Evolutionary conservation across 1,140 invertebrate species (phyloP).

Genomic region (Bombus cullumanus): DNA sequence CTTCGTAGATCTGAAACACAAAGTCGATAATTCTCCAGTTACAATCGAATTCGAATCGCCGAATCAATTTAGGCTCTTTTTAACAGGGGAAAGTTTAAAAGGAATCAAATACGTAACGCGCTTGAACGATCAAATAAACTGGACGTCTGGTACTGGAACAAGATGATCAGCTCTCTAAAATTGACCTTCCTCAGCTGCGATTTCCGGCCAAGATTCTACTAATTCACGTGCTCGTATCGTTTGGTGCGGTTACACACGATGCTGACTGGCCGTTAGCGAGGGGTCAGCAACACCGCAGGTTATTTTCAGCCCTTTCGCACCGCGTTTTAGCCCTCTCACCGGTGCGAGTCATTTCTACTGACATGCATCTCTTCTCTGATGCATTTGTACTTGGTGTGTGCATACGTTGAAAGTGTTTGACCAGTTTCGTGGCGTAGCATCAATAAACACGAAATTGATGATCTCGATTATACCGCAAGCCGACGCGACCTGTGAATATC

Average conservation of each 20-base stretch:
- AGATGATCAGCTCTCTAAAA: constrained; percentile 22
- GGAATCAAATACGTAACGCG: neutral
- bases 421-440: neutral
- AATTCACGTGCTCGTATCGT: constrained; percentile 11
- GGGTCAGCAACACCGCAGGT: constrained; percentile 52
- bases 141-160: neutral
- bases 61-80: neutral
- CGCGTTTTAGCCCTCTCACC: constrained; percentile 23
- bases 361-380: constrained; percentile 18
- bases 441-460: neutral
- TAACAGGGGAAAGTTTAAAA: neutral
- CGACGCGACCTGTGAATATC: too few species aligned
- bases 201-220: constrained; percentile 34
- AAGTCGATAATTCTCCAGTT: neutral
- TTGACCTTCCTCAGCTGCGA: neutral
- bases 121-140: neutral
- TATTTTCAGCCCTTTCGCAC: constrained; percentile 56
- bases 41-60: neutral
- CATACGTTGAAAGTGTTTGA: constrained; percentile 15
- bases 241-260: constrained; percentile 9
- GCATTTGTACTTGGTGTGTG: neutral
- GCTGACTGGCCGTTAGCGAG: constrained; percentile 24
- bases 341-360: constrained; percentile 41
- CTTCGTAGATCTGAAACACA: too few species aligned
- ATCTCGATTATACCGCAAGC: neutral